These are phyloP conservation scores for Forficula auricularia DNA, from an alignment of 1,140 invertebrate genomes.

Conservation along the genomic window DNA sequence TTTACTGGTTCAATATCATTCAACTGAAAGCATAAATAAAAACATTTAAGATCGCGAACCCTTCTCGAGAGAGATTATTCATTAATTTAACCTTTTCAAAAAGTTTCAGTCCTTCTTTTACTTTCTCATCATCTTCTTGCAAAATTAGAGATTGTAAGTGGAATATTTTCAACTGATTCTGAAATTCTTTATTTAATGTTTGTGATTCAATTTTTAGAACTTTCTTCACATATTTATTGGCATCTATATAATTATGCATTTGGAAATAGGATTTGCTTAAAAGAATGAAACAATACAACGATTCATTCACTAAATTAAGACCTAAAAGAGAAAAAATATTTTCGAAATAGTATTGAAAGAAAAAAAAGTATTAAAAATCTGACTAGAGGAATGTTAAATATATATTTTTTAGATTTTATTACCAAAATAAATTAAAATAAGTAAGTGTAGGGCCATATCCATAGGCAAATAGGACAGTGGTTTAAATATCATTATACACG, in stretches of 20 bases:
- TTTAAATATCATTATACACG: no score
- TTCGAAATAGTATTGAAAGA: no score
- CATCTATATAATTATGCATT: slow-evolving; percentile 37
- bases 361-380: no score
- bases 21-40: no score
- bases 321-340: slow-evolving; percentile 13
- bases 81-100: no score
- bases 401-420: no score
- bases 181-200: slow-evolving; percentile 14
- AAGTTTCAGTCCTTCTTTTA: not conserved
- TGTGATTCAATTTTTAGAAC: slow-evolving; percentile 20
- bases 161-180: slow-evolving; percentile 18
- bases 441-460: no score
- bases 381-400: no score
- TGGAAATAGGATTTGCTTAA: slow-evolving; percentile 31
- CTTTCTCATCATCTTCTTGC: slow-evolving; percentile 5
- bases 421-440: no score
- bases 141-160: slow-evolving; percentile 22
- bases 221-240: slow-evolving; percentile 31
- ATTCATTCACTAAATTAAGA: slow-evolving; percentile 19
- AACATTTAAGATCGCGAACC: no score
- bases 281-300: slow-evolving; percentile 28
- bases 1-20: slow-evolving; percentile 18
- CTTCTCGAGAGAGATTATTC: no score
- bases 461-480: no score